Evolutionary conservation across 2,797 vertebrate species (phyloP).

Genomic region (Sylvilagus floridanus): DNA sequence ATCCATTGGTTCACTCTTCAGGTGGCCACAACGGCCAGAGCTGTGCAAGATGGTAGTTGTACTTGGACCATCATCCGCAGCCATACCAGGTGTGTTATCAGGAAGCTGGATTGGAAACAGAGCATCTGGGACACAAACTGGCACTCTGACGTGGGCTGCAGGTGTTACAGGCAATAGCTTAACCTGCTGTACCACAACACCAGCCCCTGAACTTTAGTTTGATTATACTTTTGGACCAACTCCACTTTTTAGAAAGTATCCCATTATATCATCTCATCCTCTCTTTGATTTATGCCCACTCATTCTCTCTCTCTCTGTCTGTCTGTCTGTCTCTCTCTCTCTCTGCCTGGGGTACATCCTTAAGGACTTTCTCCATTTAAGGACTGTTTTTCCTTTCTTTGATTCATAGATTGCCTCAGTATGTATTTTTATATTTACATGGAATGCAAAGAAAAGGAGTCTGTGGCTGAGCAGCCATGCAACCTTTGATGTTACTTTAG

Average conservation of each 20-base stretch:
- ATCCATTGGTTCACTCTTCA: too few species aligned
- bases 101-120: too few species aligned
- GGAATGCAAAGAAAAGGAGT: neutral
- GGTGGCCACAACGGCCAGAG: too few species aligned
- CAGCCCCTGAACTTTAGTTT: neutral
- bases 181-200: neutral
- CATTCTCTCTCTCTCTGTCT: neutral
- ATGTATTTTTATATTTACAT: neutral
- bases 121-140: too few species aligned
- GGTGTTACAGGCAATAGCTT: too few species aligned
- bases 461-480: neutral
- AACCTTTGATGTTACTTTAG: neutral
- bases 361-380: neutral
- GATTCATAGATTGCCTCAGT: neutral
- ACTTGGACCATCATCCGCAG: too few species aligned
- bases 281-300: neutral
- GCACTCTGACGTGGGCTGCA: too few species aligned
- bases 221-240: neutral
- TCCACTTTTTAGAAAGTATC: neutral
- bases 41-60: too few species aligned
- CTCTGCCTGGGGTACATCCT: neutral
- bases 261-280: neutral
- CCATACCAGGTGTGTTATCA: too few species aligned
- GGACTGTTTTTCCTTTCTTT: neutral
- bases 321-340: neutral